Evolutionary conservation across 2,797 vertebrate genomes (phyloP).

Genomic region (Syngnathus acus): DNA sequence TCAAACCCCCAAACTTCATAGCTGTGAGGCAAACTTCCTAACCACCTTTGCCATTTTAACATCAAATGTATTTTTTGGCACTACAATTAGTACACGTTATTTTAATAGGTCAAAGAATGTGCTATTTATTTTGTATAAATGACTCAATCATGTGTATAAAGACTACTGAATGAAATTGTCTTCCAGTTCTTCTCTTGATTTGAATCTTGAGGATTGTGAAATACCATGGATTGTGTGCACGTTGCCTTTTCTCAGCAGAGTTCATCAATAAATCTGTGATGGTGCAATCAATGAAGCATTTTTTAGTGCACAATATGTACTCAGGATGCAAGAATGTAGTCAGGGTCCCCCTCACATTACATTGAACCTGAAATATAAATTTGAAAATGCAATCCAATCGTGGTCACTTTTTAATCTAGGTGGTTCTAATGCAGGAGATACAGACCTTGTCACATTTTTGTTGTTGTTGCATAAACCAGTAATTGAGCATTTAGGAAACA

Average conservation of each 20-base stretch:
- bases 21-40: neutral
- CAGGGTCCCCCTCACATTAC: neutral
- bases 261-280: conserved; percentile 35
- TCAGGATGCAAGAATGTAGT: neutral
- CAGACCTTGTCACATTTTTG: too few relatives aligned
- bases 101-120: neutral
- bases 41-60: neutral
- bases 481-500: too few relatives aligned
- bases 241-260: conserved; percentile 14
- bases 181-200: conserved; percentile 22
- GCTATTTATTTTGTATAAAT: neutral
- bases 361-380: neutral
- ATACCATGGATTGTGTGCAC: conserved; percentile 16
- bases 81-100: neutral
- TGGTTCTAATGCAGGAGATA: too few relatives aligned
- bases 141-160: neutral
- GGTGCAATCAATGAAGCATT: conserved; percentile 5
- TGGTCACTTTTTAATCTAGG: too few relatives aligned
- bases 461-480: neutral
- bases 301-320: neutral
- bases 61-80: neutral
- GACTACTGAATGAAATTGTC: neutral
- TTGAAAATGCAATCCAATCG: neutral
- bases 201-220: conserved; percentile 6
- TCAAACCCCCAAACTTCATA: neutral